These are phyloP conservation scores for Neoitamus cyanurus DNA, from an alignment of 2,888 invertebrate genomes.

Conservation along the genomic window DNA sequence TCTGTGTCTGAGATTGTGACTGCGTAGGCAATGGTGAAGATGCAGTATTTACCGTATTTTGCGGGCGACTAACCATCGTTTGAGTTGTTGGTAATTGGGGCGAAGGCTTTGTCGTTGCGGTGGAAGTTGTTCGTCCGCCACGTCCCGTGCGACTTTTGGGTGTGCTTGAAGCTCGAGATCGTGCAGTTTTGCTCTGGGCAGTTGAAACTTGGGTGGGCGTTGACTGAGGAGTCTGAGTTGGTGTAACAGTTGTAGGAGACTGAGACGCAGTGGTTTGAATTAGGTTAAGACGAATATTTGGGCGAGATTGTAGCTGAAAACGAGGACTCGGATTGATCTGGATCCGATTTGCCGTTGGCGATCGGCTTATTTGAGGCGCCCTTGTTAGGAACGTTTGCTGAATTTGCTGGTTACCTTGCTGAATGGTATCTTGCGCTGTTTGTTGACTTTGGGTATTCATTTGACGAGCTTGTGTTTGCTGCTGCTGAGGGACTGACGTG, in stretches of 20 bases:
- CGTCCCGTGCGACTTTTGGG: not conserved
- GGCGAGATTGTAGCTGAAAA: not conserved
- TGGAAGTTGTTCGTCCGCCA: constrained; percentile 48
- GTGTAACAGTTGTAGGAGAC: not conserved
- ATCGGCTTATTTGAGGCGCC: constrained; percentile 39
- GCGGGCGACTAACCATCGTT: not conserved
- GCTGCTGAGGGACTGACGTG: constrained; percentile 46
- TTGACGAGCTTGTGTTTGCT: constrained; percentile 54
- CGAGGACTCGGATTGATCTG: not conserved
- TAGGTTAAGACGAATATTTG: not conserved
- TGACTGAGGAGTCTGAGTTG: not conserved
- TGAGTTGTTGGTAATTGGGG: not conserved
- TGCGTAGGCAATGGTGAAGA: not conserved
- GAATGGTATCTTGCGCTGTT: constrained; percentile 47
- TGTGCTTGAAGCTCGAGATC: not conserved
- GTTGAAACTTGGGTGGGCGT: not conserved
- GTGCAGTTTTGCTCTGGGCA: not conserved
- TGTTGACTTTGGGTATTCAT: constrained; percentile 51
- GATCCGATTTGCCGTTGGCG: not conserved
- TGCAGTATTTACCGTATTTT: not conserved
- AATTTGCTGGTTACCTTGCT: constrained; percentile 5
- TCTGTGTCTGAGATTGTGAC: not conserved
- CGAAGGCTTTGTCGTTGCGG: not conserved
- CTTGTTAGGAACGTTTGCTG: constrained; percentile 49
- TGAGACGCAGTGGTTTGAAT: not conserved